Percentiles rank a stretch among this genome's conserved stretches.
These are phyloP conservation scores for Dipodomys stephensi DNA, from an alignment of 2,113 vertebrate genomes.

Conservation along the genomic window DNA sequence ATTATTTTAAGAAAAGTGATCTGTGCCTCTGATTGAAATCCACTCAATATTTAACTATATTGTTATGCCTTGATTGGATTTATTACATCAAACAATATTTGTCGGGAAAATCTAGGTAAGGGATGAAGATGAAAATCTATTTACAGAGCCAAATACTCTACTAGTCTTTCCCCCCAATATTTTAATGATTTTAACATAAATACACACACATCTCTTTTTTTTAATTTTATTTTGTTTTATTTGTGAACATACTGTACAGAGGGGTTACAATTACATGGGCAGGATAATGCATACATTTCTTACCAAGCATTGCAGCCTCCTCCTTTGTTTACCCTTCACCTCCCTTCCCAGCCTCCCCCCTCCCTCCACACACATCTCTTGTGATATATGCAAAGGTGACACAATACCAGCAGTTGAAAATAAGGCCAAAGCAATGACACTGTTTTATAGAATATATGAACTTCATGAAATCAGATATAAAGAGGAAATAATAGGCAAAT, in stretches of 20 bases:
- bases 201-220: neutral
- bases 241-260: too few species aligned
- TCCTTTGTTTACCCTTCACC: too few species aligned
- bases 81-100: conserved; percentile 74
- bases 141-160: conserved; percentile 54
- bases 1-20: conserved; percentile 69
- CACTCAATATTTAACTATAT: conserved; percentile 74
- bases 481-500: conserved; percentile 44
- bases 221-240: too few species aligned
- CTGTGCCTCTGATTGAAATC: conserved; percentile 78
- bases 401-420: conserved; percentile 70
- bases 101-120: conserved; percentile 62
- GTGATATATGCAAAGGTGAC: conserved; percentile 68
- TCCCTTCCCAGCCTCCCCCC: too few species aligned
- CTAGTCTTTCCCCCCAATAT: conserved; percentile 71
- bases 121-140: conserved; percentile 21
- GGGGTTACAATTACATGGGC: too few species aligned
- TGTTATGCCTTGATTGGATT: conserved; percentile 58
- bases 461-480: conserved; percentile 68
- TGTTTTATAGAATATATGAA: conserved; percentile 53
- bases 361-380: neutral
- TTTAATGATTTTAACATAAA: conserved; percentile 61
- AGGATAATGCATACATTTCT: too few species aligned
- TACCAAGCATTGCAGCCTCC: too few species aligned
- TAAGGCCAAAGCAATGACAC: conserved; percentile 60